phyloP scores from a whole-genome alignment of 37 sponge, comb jelly and placozoan species.

The Axinella damicornis region DNA sequence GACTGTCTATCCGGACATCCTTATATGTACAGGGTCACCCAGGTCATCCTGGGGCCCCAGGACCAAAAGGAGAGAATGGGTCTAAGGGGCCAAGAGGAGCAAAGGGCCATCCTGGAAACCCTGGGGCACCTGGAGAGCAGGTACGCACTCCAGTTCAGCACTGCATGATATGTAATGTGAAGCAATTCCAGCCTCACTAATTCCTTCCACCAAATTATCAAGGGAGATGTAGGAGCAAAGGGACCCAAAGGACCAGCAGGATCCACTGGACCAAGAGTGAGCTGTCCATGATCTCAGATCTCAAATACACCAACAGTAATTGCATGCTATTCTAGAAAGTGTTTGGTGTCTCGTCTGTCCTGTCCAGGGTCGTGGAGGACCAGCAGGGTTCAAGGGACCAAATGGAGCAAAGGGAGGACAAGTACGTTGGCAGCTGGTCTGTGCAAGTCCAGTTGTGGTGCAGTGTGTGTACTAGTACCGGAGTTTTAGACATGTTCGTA shows the following conservation, averaged over 20 bases:
- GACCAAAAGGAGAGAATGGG: slow-evolving; percentile 59
- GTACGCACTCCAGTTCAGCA: too few species aligned
- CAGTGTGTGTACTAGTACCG: too few species aligned
- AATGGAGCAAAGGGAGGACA: slow-evolving; percentile 36
- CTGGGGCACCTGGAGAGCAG: slow-evolving; percentile 53
- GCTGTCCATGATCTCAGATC: not conserved
- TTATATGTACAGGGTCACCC: slow-evolving; percentile 50
- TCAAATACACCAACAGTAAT: too few species aligned
- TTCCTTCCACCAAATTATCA: not conserved
- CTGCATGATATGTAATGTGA: not conserved
- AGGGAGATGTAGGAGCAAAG: slow-evolving; percentile 48
- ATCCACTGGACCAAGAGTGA: slow-evolving; percentile 36
- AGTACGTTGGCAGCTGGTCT: not conserved
- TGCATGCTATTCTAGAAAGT: too few species aligned
- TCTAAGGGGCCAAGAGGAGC: slow-evolving; percentile 19
- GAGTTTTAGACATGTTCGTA: too few species aligned
- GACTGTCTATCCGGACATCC: not conserved
- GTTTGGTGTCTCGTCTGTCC: too few species aligned
- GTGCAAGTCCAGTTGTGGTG: too few species aligned
- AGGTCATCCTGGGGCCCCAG: slow-evolving; percentile 54
- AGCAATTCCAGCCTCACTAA: not conserved
- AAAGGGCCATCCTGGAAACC: slow-evolving; percentile 60
- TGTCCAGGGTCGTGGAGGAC: slow-evolving; percentile 46
- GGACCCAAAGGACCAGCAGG: slow-evolving; percentile 49
- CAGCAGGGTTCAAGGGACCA: slow-evolving; percentile 55